These are phyloP conservation scores for Atrina japonica DNA, from an alignment of 2,888 invertebrate genomes.

Conservation along the genomic window DNA sequence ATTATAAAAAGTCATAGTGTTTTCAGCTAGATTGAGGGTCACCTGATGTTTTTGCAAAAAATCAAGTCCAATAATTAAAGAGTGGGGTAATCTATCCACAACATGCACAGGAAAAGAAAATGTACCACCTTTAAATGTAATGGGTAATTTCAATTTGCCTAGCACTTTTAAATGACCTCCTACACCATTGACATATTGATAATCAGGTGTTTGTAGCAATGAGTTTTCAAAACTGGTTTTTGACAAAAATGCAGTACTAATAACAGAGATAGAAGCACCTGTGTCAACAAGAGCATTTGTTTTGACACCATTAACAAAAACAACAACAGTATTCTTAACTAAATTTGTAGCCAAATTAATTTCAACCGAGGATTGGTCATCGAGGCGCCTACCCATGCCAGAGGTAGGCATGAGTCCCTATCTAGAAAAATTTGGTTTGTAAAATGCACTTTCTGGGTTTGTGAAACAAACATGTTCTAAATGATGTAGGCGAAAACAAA, in stretches of 20 bases:
- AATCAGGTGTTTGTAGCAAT: neutral
- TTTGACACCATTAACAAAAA: neutral
- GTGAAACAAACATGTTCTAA: neutral
- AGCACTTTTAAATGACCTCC: neutral
- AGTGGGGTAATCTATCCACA: neutral
- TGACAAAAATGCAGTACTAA: neutral
- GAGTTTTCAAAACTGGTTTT: neutral
- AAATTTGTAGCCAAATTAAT: neutral
- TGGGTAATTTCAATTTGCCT: neutral
- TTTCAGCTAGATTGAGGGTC: neutral
- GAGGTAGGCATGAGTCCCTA: neutral
- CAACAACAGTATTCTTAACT: neutral
- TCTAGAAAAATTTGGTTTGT: neutral
- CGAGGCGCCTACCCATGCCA: neutral
- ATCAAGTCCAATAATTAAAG: slow-evolving; percentile 1
- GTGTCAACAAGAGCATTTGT: slow-evolving; percentile 6
- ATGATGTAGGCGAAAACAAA: neutral
- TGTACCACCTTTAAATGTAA: neutral
- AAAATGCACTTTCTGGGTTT: neutral
- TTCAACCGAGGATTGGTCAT: neutral
- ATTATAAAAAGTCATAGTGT: too few species aligned
- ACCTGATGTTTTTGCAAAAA: neutral
- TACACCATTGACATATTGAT: neutral
- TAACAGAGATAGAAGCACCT: neutral
- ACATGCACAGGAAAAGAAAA: neutral